Evolutionary conservation across 2,113 vertebrate species (phyloP), one percentile per base, ranked within the genome.

Genomic region (Orientallactaga bullata): DNA sequence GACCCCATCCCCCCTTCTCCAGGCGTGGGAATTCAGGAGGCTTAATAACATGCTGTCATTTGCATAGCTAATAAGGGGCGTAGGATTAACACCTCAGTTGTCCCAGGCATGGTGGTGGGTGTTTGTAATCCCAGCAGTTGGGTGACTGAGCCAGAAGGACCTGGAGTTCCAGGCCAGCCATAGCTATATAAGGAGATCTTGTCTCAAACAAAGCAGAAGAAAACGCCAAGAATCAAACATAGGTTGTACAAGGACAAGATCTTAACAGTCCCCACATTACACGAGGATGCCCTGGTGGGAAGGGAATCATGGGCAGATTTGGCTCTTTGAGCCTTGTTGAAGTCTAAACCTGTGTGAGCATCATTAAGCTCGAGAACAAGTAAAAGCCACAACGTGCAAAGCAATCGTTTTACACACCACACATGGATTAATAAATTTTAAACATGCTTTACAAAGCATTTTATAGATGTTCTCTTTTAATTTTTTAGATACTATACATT

Each of bases 341-440:
- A 71, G 47, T 21, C 51, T 72, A 96, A 77, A 35, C 63, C 66
- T 78, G 24, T 73, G 10, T 35, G 84, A 88, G 39, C 37, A 85
- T 69, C 20, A n/a, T 88, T 94, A 85, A 91, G 23, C 51, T 13
- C 8, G 26, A 76, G 51, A 85, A 82, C 77, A 88, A 95, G 77
- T 93, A 32, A 83, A 77, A 88, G 71, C n/a, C 93, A 23, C 21
- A 51, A 91, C 68, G 63, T n/a, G 1, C n/a, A 89, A 24, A 39
- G 28, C 26, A 89, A 17, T 66, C 82, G 28, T 93, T 87, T 96
- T 65, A 96, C 95, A 96, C n/a, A 89, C 13, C 73, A 89, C 73
- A 95, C 90, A 82, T 94, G 93, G 58, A 92, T 85, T 93, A 90
- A 78, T 88, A 91, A 61, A 66, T 78, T 72, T 78, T 82, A 65